phyloP scores from a whole-genome alignment of 2,113 vertebrate species.

The Hippocampus mohnikei region DNA sequence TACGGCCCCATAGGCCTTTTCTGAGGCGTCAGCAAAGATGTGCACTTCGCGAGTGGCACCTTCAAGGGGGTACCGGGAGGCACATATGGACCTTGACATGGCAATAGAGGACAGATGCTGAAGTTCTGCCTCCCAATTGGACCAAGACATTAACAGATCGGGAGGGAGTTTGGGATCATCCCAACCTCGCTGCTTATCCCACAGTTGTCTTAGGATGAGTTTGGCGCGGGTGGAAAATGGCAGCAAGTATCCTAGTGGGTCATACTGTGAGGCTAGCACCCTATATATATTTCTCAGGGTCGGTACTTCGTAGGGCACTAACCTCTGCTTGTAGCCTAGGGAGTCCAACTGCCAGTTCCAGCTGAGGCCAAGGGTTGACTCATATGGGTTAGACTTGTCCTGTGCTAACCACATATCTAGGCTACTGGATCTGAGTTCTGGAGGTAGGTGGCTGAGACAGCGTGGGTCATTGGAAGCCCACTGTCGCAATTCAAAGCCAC shows the following conservation, averaged over 20 bases:
- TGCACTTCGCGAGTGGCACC: too few relatives aligned
- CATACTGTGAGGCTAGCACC: constrained; percentile 9
- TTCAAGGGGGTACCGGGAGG: too few relatives aligned
- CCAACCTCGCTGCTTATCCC: constrained; percentile 12
- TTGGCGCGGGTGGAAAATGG: constrained; percentile 16
- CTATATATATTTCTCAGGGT: constrained; percentile 11
- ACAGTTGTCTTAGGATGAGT: constrained; percentile 2
- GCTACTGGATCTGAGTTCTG: neutral
- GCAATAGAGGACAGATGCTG: too few relatives aligned
- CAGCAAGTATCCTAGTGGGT: constrained; percentile 19
- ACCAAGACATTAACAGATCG: too few relatives aligned
- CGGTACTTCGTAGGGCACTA: too few relatives aligned
- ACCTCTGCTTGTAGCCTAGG: constrained; percentile 4
- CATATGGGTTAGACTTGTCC: neutral
- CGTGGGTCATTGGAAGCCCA: constrained; percentile 6
- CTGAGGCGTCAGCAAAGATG: too few relatives aligned
- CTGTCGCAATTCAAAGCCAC: constrained; percentile 10
- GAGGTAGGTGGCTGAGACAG: neutral
- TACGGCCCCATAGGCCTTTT: too few relatives aligned
- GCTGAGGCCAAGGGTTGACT: constrained; percentile 19
- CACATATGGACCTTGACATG: too few relatives aligned
- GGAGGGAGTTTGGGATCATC: constrained; percentile 1
- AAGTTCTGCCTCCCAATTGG: too few relatives aligned
- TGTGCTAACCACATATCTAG: neutral
- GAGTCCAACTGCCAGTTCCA: constrained; percentile 17